These are phyloP conservation scores for Anolis sagrei DNA, from an alignment of 2,113 vertebrate species.

Conservation along the genomic window DNA sequence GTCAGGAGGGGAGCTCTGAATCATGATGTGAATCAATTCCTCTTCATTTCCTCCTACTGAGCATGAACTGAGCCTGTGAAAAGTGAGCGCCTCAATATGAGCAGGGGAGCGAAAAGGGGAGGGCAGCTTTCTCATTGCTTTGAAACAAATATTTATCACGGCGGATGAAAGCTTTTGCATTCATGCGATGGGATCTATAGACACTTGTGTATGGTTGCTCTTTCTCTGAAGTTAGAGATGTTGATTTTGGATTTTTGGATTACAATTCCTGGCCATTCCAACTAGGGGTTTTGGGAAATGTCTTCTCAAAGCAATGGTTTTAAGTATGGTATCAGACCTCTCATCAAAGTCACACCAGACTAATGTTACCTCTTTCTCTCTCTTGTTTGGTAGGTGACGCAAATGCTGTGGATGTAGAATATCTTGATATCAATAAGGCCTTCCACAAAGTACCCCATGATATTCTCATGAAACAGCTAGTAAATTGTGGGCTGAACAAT, in stretches of 20 bases:
- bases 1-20: slow-evolving; percentile 20
- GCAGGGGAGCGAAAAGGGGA: not conserved
- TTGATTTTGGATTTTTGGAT: not conserved
- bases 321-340: not conserved
- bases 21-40: slow-evolving; percentile 38
- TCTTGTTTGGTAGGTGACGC: not conserved
- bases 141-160: not conserved
- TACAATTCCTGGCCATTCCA: not conserved
- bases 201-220: not conserved
- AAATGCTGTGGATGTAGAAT: too few relatives aligned
- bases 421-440: too few relatives aligned
- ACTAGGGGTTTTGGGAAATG: not conserved
- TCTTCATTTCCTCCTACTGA: slow-evolving; percentile 29
- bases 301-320: not conserved
- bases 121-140: not conserved
- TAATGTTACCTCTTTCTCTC: too few relatives aligned
- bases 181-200: not conserved
- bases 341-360: not conserved
- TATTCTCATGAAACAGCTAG: too few relatives aligned
- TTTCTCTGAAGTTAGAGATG: not conserved
- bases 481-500: too few relatives aligned
- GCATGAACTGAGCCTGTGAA: not conserved
- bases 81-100: not conserved
- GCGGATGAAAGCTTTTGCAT: not conserved
- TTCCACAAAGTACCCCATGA: too few relatives aligned